Percentiles rank a stretch among this genome's conserved stretches.
Evolutionary conservation across 1,140 invertebrate species (phyloP).

Genomic region (Temnothorax curvispinosus): DNA sequence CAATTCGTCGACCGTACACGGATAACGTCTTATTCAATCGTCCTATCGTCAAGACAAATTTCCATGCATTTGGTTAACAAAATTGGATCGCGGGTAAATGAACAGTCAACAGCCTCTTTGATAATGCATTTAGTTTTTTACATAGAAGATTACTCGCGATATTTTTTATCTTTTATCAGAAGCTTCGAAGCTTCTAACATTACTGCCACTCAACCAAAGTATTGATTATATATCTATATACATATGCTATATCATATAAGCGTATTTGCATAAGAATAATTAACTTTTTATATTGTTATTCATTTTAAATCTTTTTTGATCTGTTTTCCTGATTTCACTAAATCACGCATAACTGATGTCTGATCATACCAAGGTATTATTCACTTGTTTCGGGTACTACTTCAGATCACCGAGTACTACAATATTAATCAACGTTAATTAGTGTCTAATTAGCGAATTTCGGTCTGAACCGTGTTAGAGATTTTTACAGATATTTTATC

Average conservation of each 20-base stretch:
- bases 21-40: constrained; percentile 47
- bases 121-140: constrained; percentile 7
- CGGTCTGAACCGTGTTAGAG: background rate
- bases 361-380: background rate
- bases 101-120: background rate
- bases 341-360: background rate
- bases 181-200: background rate
- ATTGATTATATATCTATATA: background rate
- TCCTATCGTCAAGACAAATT: constrained; percentile 18
- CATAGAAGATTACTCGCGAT: background rate
- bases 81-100: constrained; percentile 12
- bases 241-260: background rate
- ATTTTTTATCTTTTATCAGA: background rate
- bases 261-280: background rate
- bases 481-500: constrained; percentile 11
- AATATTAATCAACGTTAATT: constrained; percentile 35
- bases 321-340: background rate
- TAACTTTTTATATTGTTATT: background rate
- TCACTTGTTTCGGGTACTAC: background rate
- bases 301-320: background rate
- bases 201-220: background rate
- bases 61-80: constrained; percentile 61
- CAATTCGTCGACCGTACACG: constrained; percentile 41
- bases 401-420: background rate
- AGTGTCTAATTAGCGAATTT: constrained; percentile 22